phyloP scores from a whole-genome alignment of 2,113 vertebrate genomes.

The Herpetotheres cachinnans region DNA sequence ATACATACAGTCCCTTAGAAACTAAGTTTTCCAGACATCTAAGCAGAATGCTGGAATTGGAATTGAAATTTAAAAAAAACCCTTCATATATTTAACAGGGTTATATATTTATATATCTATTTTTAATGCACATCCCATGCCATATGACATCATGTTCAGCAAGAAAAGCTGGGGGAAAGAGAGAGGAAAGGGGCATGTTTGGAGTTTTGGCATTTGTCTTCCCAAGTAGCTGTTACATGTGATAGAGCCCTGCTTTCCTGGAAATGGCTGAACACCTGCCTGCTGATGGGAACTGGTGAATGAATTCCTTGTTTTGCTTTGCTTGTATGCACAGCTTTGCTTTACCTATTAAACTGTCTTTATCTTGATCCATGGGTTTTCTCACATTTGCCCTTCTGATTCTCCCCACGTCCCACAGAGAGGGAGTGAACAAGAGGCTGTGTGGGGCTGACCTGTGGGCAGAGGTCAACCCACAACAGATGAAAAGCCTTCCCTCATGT shows the following conservation, averaged over 20 bases:
- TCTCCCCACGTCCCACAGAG: neutral
- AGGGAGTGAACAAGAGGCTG: neutral
- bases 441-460: neutral
- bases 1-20: neutral
- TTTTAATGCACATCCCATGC: neutral
- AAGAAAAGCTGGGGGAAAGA: neutral
- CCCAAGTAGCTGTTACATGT: rapidly evolving
- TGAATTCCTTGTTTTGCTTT: neutral
- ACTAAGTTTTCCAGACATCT: neutral
- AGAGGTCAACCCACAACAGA: neutral
- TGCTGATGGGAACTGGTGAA: neutral
- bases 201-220: neutral
- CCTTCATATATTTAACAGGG: neutral
- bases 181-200: neutral
- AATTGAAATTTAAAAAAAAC: neutral
- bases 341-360: neutral
- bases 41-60: neutral
- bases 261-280: neutral
- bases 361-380: neutral
- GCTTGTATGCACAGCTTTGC: neutral
- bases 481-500: neutral
- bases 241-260: neutral
- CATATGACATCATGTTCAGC: rapidly evolving
- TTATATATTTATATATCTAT: neutral
- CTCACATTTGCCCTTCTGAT: neutral